Evolutionary conservation across 1,140 invertebrate species (phyloP), one percentile per base, ranked within the genome.

Genomic region (Ladona fulva): DNA sequence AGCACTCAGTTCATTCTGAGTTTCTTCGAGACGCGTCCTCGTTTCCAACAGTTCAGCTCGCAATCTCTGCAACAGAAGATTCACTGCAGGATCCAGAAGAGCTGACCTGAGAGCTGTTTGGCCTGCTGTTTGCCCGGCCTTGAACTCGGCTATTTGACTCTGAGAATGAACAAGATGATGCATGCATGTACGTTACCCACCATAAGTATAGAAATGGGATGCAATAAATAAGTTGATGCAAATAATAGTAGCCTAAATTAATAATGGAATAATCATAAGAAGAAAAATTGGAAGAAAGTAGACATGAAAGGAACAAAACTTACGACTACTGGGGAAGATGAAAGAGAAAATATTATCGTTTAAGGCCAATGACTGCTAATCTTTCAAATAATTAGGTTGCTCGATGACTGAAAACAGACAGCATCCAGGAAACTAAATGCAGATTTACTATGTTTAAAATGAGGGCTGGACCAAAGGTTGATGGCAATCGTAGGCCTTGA

Each of bases 1-100:
- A 0, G 97, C 97, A 79, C 94, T 95, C 25, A 99, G 87, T 89
- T 99, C 97, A 87, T 97, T 98, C 87, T 99, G 97, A 25, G 96
- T 98, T 87, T 99, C 96, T 86, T 99, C 96, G 78, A 98, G 88
- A 86, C 94, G 94, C 66, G 94, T 92, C 86, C 95, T 95, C 12
- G 94, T 94, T 66, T 92, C 90, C 77, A 95, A 92, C 78, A 99
- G 86, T 86, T 99, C 97, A 85, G 95, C 93, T 80, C 95, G 92
- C 84, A 99, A 90, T 84, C 92, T 91, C 85, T 97, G 92, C 83
- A 99, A 93, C 59, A 98, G 89, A 80, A 97, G 90, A 89, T 99
- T 99, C 24, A 99, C 95, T 79, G 97, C 96, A 29, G 97, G 97
- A 87, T 99, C 97, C 80, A 99, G 87, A 0, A 98, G 86, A 78